Conservation (phyloP, 2,797 vertebrate species). For the Myiothlypis chrysogaster region DNA sequence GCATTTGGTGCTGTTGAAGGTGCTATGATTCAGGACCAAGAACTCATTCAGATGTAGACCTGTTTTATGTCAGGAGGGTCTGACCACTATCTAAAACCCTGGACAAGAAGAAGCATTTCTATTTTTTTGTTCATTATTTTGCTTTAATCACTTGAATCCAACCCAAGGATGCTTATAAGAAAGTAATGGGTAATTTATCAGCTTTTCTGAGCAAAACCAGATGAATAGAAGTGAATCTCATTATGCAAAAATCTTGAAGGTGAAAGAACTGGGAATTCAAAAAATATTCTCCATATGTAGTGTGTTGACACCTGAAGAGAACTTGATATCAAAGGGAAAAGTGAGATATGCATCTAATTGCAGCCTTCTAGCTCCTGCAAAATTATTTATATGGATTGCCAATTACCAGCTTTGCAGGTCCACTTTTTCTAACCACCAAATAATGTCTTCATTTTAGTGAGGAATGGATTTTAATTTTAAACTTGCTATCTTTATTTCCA, state of each 20-base stretch:
- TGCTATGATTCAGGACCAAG: background rate
- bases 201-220: background rate
- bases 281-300: constrained; percentile 23
- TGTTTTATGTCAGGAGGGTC: background rate
- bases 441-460: background rate
- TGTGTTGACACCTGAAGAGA: constrained; percentile 7
- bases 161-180: background rate
- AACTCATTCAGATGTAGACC: background rate
- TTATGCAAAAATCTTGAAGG: constrained; percentile 26
- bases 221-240: background rate
- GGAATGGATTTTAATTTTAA: background rate
- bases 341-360: background rate
- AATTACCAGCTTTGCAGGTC: background rate
- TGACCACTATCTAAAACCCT: background rate
- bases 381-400: background rate
- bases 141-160: background rate
- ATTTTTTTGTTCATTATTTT: background rate
- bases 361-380: background rate
- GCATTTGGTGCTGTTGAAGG: background rate
- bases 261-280: constrained; percentile 25
- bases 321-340: background rate
- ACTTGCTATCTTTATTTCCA: background rate
- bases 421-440: background rate
- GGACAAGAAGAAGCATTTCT: background rate
- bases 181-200: background rate